Evolutionary conservation across 2,888 invertebrate species (phyloP).

Genomic region (Drosophila peninsularis): DNA sequence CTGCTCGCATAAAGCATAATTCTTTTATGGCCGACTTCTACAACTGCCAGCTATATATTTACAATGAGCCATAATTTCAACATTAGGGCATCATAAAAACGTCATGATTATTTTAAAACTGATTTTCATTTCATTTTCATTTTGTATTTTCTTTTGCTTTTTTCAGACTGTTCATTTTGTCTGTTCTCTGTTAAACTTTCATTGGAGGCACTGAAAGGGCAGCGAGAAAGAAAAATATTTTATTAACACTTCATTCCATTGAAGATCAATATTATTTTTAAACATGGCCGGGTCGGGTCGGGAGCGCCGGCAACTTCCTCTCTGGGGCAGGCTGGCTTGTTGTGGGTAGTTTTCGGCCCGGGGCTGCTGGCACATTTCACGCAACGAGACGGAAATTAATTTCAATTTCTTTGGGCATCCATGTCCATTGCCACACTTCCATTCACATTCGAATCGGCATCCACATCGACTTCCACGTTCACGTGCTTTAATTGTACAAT

Average conservation of each 20-base stretch:
- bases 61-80: constrained; percentile 71
- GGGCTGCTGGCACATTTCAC: constrained; percentile 64
- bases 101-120: constrained; percentile 72
- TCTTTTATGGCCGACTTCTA: constrained; percentile 59
- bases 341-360: not conserved
- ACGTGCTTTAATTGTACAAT: constrained; percentile 68
- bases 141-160: constrained; percentile 49
- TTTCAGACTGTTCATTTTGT: constrained; percentile 40
- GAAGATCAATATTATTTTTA: constrained; percentile 79
- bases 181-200: constrained; percentile 62
- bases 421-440: not conserved
- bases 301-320: constrained; percentile 61
- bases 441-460: not conserved
- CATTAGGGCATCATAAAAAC: constrained; percentile 72
- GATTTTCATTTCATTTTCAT: constrained; percentile 44
- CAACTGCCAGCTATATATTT: constrained; percentile 41
- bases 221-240: constrained; percentile 64
- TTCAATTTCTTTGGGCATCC: constrained; percentile 44
- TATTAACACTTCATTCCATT: constrained; percentile 76
- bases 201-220: constrained; percentile 48
- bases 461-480: constrained; percentile 16
- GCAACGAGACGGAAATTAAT: constrained; percentile 69
- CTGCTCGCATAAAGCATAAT: constrained; percentile 54
- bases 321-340: constrained; percentile 49
- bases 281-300: constrained; percentile 48